phyloP scores from a whole-genome alignment of 1,140 invertebrate species.

The Trichonephila inaurata region DNA sequence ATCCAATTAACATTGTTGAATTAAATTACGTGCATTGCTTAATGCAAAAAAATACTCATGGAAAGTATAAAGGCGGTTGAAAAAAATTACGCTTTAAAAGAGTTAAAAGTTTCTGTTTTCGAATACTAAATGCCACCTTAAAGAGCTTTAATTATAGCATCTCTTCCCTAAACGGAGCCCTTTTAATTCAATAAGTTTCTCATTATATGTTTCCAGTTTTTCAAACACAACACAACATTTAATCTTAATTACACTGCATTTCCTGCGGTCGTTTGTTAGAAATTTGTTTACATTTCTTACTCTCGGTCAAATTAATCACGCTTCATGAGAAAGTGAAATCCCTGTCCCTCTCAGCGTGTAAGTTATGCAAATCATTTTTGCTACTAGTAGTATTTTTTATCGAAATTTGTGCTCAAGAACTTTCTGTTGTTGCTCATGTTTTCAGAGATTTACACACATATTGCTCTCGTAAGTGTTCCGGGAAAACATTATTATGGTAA shows the following conservation, averaged over 20 bases:
- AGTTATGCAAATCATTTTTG: conserved; percentile 36
- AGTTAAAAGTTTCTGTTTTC: not conserved
- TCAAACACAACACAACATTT: not conserved
- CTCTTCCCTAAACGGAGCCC: not conserved
- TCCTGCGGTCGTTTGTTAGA: not conserved
- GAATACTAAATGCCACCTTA: not conserved
- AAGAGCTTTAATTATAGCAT: not conserved
- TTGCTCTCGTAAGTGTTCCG: not conserved
- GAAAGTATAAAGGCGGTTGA: not conserved
- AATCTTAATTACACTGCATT: not conserved
- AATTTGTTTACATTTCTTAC: not conserved
- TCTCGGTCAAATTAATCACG: conserved; percentile 13
- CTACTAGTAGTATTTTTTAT: not conserved
- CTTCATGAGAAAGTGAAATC: not conserved
- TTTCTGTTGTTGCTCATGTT: not conserved
- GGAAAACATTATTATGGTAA: conserved; percentile 40
- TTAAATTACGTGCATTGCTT: not conserved
- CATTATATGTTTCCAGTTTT: not conserved
- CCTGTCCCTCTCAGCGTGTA: not conserved
- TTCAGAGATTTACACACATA: not conserved
- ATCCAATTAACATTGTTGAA: too few species aligned
- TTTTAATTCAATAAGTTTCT: not conserved
- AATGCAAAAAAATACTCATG: not conserved
- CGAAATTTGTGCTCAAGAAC: not conserved
- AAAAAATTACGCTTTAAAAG: not conserved